Percentiles rank a stretch among this genome's conserved stretches.
Conservation (phyloP, 1,140 invertebrate genomes). For the Drosophila trapezifrons region DNA sequence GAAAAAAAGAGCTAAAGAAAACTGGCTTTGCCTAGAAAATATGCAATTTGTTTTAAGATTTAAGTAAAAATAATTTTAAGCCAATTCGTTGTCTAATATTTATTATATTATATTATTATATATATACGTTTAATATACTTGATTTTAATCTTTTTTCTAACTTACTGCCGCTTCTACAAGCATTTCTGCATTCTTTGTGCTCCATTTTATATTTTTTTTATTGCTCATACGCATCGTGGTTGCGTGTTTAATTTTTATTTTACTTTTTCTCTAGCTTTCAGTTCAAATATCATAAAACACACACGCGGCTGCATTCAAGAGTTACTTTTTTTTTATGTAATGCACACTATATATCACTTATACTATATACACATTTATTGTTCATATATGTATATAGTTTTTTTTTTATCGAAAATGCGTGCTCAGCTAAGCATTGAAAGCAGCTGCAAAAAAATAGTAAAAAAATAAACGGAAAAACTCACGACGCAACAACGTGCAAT, state of each 20-base stretch:
- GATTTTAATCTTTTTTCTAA: neutral
- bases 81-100: neutral
- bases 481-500: constrained; percentile 49
- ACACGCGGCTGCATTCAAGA: constrained; percentile 38
- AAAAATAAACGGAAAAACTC: constrained; percentile 33
- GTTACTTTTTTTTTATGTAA: constrained; percentile 51
- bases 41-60: too few relatives aligned
- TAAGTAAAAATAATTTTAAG: too few relatives aligned
- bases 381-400: too few relatives aligned
- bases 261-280: constrained; percentile 10
- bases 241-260: constrained; percentile 42
- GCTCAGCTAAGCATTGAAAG: constrained; percentile 54
- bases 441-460: constrained; percentile 17
- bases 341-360: constrained; percentile 14
- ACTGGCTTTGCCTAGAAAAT: too few relatives aligned
- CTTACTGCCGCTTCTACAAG: constrained; percentile 3
- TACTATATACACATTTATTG: constrained; percentile 19
- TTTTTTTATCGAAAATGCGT: constrained; percentile 59
- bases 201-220: constrained; percentile 7
- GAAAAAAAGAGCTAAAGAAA: neutral
- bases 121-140: too few relatives aligned
- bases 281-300: constrained; percentile 40
- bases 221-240: constrained; percentile 47
- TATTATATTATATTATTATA: too few relatives aligned
- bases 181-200: constrained; percentile 22